Base-by-base conservation (phyloP, 2,113 vertebrate species). In the Henicopernis longicauda region DNA sequence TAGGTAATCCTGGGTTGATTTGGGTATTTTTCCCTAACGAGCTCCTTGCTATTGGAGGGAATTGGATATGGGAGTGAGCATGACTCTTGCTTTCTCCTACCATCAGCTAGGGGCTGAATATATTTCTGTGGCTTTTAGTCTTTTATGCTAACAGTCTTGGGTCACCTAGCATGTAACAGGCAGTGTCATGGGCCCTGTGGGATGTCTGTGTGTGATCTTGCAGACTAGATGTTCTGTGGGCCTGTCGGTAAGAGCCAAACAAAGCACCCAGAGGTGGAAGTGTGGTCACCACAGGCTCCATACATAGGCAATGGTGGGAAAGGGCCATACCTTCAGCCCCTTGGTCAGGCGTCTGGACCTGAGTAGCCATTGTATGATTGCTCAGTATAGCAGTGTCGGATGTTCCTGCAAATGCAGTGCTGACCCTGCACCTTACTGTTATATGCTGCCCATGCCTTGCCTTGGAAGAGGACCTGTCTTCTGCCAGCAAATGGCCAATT, bases 171-270 rank as follows among this genome's bases (percentile, higher is more conserved):
- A 5, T 4, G 11, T 31, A 16, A 44, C 0, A 1, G 16, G 16
- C 25, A 69, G 66, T 7, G 19, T 36, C 3, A 7, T 6, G 34
- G 23, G 25, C 31, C 10, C 36, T 57, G 15, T 18, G 17, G 22
- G 38, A 70, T 20, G 17, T 47, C 36, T 38, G 8, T 22, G 10
- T 61, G 27, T 57, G 67, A 23, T 42, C 63, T 29, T 67, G 78
- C 42, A 74, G 45, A 22, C 26, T 32, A 58, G 18, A 13, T 31
- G 25, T 69, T 54, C 59, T 78, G 27, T 38, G n/a, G 27, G 19
- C 29, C 59, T 11, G 13, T 47, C 7, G 0, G 0, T n/a, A 58
- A 66, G 13, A 70, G 16, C 12, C 49, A 65, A 16, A 32, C 15
- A 40, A 61, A 26, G 42, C 34, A 42, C 1, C 7, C 31, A 45